Evolutionary conservation across 2,888 invertebrate species (phyloP).

Genomic region (Lasioglossum morio): DNA sequence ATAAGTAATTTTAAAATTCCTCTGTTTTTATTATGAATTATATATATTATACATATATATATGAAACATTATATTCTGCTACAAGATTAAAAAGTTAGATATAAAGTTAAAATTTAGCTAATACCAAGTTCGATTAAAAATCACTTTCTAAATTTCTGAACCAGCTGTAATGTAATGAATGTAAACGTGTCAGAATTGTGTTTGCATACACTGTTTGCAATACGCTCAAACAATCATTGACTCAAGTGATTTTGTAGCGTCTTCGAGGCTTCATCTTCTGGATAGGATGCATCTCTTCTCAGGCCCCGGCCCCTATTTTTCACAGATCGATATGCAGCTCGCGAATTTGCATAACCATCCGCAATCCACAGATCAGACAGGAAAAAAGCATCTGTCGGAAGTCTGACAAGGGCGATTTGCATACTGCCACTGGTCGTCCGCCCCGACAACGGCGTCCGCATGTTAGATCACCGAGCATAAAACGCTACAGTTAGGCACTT

Average conservation of each 20-base stretch:
- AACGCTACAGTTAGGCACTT: slow-evolving; percentile 72
- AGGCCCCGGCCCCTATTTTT: neutral
- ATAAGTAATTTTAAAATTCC: too few species aligned
- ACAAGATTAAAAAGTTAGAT: neutral
- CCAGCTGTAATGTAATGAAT: neutral
- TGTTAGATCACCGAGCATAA: slow-evolving; percentile 64
- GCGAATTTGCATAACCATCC: slow-evolving; percentile 11
- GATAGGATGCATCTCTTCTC: neutral
- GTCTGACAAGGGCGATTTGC: slow-evolving; percentile 44
- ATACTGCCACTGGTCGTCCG: slow-evolving; percentile 42
- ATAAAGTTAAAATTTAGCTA: neutral
- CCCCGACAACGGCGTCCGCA: slow-evolving; percentile 21
- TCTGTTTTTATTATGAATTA: too few species aligned
- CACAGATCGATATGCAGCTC: neutral
- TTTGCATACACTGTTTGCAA: neutral
- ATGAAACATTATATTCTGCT: too few species aligned
- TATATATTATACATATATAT: too few species aligned
- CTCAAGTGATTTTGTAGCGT: neutral
- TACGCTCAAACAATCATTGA: neutral
- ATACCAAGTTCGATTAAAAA: neutral
- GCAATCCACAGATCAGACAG: slow-evolving; percentile 17
- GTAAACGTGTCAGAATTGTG: neutral
- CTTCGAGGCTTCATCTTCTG: neutral
- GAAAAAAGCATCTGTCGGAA: slow-evolving; percentile 25
- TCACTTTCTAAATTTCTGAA: neutral